Base-by-base conservation (phyloP, 1,140 invertebrate genomes). In the Amphibalanus amphitrite region DNA sequence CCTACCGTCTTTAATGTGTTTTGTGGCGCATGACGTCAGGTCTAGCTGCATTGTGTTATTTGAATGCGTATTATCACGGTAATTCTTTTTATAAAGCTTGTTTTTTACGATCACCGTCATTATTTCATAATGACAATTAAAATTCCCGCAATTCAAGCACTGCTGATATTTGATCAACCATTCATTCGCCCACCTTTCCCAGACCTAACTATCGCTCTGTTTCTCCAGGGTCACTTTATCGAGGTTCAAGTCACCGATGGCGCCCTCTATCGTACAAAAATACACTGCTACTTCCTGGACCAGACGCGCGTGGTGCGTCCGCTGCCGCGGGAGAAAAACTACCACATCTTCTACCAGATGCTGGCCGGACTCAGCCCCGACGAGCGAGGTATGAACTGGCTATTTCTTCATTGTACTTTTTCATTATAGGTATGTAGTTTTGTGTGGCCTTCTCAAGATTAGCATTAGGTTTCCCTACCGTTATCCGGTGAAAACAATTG, bases 341-440 rank as follows among this genome's bases (percentile, higher is more conserved):
- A 95, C 79, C 93, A 97, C 78, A 95, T 97, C 78, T 97, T 97
- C 83, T 97, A 97, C 82, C 93, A 97, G 82, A 90, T 97, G 89
- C 82, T 97, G 29, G 92, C 92, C 25, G 93, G 93, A 4, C 84
- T 97, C 0, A 88, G 88, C 23, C 80, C 86, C 69, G 93, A 96
- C 75, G 94, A 96, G 81, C 85, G 92, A 84, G 83, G 87, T 88
- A 78, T 33, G 68, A 67, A 20, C 30, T 75, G 26, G 0, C 67
- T 29, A 28, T 71, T 15, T 23, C 29, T 64, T 40, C 40, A 3
- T 29, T 70, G 0, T 72, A 25, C 38, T 26, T 30, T 15, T 73
- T n/a, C 4, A 3, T 74, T 73, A 20, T 69, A 70, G 33, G 29
- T 69, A 10, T 23, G 20, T 28, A 6, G 15, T 20, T 71, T 29